Percentiles rank a stretch among this genome's conserved stretches.
These are phyloP conservation scores for Brachionichthys hirsutus DNA, from an alignment of 2,113 vertebrate species.

Conservation along the genomic window DNA sequence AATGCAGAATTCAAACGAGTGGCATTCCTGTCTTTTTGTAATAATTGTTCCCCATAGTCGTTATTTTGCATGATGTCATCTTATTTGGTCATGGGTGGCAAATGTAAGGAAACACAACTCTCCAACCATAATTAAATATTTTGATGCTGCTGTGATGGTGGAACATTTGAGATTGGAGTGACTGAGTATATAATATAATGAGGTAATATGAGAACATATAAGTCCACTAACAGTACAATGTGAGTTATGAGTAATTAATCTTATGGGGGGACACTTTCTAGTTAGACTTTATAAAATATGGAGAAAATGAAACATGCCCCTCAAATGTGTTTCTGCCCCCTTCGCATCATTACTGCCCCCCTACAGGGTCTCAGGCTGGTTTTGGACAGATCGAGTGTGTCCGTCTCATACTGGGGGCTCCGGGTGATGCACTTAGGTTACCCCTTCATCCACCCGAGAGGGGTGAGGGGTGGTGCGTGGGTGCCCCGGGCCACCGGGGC, in stretches of 20 bases:
- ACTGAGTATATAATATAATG: slow-evolving; percentile 9
- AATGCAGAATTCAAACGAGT: slow-evolving; percentile 6
- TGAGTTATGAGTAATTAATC: slow-evolving; percentile 63
- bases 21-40: background rate
- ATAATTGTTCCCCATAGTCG: background rate
- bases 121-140: slow-evolving; percentile 2
- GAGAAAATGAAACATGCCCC: slow-evolving; percentile 53
- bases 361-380: slow-evolving; percentile 42
- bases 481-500: slow-evolving; percentile 54
- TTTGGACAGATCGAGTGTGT: slow-evolving; percentile 42
- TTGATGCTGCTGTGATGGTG: background rate
- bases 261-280: slow-evolving; percentile 47
- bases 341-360: slow-evolving; percentile 60
- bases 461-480: slow-evolving; percentile 28
- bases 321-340: slow-evolving; percentile 48
- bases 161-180: slow-evolving; percentile 18
- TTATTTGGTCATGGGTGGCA: slow-evolving; percentile 1
- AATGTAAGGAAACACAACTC: background rate
- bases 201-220: background rate
- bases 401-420: slow-evolving; percentile 45
- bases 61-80: background rate
- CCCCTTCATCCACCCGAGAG: slow-evolving; percentile 42
- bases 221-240: slow-evolving; percentile 34
- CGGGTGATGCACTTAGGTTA: slow-evolving; percentile 62
- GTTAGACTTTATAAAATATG: slow-evolving; percentile 44